Evolutionary conservation across 1,140 invertebrate species (phyloP), one percentile per base, ranked within the genome.

Genomic region (Drosophila lacertosa): DNA sequence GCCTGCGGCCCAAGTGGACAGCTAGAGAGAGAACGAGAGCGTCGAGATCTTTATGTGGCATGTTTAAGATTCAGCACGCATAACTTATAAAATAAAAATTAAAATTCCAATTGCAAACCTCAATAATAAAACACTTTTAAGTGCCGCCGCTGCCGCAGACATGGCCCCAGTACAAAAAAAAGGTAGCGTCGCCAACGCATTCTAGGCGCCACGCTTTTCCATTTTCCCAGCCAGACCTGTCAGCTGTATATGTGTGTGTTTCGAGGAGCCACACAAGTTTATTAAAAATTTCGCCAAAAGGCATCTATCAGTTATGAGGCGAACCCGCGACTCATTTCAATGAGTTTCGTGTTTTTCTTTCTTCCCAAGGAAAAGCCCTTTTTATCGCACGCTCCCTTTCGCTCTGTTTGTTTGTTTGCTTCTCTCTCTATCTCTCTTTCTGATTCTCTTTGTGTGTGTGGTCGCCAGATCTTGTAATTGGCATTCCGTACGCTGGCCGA

Each of bases 1-100:
- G 39, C 26, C 64, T 35, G 57, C 39, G 37, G 55, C 37, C 44
- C 47, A 33, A 42, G 48, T 15, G 65, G 22, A 53, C 47, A 63
- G 42, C 48, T 55, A 16, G 9, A 6, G 13, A 22, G 5, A 4
- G 51, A 53, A 24, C 48, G 15, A 15, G 18, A 47, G 4, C 22
- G 47, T 4, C 2, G 51, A 70, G 74, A 62, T 65, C 53, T 59
- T 39, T 53, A 33, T 66, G 50, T 54, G 50, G 69, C 64, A 51
- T 74, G 67, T 64, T 88, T 82, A 70, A 78, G 77, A 88, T 82
- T 82, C 83, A 73, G 29, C 55, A 53, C 70, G 64, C 82, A 88
- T 76, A 70, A 74, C 82, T 82, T 88, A 88, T 88, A 72, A 88
- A 88, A 88, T 88, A 78, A 63, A 74, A 88, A 86, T 86, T 86